Base-by-base conservation (phyloP, 2,113 vertebrate genomes). In the Tylochromis polylepis region DNA sequence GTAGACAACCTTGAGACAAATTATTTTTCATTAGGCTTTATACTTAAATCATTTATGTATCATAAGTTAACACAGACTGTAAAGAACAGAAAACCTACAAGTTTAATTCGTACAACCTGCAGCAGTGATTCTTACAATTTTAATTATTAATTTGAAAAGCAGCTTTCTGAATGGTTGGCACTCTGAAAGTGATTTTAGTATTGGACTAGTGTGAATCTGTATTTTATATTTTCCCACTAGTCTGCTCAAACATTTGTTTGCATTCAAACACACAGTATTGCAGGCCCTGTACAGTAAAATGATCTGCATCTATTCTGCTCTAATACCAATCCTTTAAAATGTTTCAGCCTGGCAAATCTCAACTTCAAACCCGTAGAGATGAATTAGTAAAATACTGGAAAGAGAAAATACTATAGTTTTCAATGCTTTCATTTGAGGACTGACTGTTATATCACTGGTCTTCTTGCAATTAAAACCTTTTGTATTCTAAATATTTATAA, bases 61-160 rank as follows among this genome's bases (percentile, higher is more conserved):
- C n/a, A n/a, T n/a, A n/a, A n/a, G n/a, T n/a, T 15, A 41, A 22
- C 3, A 67, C 60, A 1, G 62, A 22, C 62, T 0, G 1, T 67
- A 67, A n/a, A 60, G 29, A 41, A 0, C 20, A 22, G 36, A 67
- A 1, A 67, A 14, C 36, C 62, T 41, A 7, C 20, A 67, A n/a
- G 60, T 65, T 65, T 36, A 1, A 65, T 36, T n/a, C 0, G n/a
- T 38, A 65, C 3, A 38, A 38, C 0, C 34, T 41, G 6, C 62
- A 41, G 20, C 34, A 14, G 62, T 22, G 31, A 65, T 1, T 38
- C 41, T 41, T 67, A 38, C 11, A n/a, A 67, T 38, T 41, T 65
- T 6, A 62, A 36, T 65, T 36, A 65, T 36, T n/a, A n/a, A 36
- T 36, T 36, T 34, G 31, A 36, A 62, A 62, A n/a, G 5, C 59